phyloP scores from a whole-genome alignment of 1,140 invertebrate species.

The honey bee (Apis mellifera) region DNA sequence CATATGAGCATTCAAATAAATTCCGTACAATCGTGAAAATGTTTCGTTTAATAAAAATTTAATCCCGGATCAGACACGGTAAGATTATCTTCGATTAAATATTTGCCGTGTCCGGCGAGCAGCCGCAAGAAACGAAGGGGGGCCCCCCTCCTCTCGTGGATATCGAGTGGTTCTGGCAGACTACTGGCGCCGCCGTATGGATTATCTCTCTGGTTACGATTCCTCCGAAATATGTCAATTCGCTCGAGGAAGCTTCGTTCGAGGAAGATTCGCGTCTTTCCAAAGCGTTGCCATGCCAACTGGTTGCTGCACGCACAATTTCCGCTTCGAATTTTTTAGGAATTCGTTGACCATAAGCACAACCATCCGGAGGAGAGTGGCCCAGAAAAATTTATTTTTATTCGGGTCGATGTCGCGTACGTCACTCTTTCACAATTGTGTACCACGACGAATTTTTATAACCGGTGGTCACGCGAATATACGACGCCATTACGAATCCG shows the following conservation, averaged over 20 bases:
- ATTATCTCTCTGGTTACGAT: background rate
- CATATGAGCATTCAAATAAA: too few species aligned
- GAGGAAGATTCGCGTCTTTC: background rate
- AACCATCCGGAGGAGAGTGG: background rate
- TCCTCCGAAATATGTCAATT: background rate
- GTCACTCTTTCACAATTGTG: slow-evolving; percentile 44
- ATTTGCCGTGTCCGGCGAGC: background rate
- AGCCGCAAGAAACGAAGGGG: background rate
- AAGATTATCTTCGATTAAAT: background rate
- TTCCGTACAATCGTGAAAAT: too few species aligned
- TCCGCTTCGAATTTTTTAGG: too few species aligned
- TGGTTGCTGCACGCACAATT: too few species aligned
- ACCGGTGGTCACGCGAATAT: slow-evolving; percentile 32
- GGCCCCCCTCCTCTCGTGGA: background rate
- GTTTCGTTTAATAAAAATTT: too few species aligned
- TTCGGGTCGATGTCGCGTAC: slow-evolving; percentile 18
- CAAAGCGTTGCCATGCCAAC: too few species aligned
- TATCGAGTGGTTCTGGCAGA: background rate
- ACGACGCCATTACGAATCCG: too few species aligned
- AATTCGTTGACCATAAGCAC: background rate
- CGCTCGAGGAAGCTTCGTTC: background rate
- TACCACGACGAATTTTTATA: slow-evolving; percentile 38
- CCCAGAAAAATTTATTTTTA: slow-evolving; percentile 44
- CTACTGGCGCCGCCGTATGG: background rate
- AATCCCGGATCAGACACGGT: too few species aligned